phyloP scores from a whole-genome alignment of 2,797 vertebrate species.

The Amazonetta brasiliensis region DNA sequence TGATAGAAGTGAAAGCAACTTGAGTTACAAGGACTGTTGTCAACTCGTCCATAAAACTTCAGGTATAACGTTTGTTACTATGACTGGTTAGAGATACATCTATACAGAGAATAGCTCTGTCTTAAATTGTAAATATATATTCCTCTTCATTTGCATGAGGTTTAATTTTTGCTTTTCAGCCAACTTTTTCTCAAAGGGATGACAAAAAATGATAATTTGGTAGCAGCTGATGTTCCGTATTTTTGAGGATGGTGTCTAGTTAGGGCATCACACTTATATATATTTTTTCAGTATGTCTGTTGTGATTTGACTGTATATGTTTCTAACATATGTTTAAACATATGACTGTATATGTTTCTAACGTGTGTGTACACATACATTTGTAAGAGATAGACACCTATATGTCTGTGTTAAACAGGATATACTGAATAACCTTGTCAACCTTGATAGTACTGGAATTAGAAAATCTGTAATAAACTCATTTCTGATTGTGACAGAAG shows the following conservation, averaged over 20 bases:
- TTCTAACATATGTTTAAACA: neutral
- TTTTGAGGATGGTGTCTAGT: neutral
- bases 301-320: neutral
- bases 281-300: neutral
- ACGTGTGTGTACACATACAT: neutral
- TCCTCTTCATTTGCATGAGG: neutral
- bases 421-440: neutral
- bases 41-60: neutral
- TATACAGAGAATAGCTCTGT: neutral
- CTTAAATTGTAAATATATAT: neutral
- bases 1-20: neutral
- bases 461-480: neutral
- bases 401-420: neutral
- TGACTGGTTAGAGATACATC: neutral
- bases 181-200: neutral
- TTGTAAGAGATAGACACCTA: neutral
- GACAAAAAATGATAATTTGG: neutral
- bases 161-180: neutral
- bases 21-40: neutral
- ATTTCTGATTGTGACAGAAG: neutral
- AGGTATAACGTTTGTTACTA: neutral
- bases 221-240: neutral
- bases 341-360: neutral
- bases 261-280: neutral
- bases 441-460: neutral